Evolutionary conservation across 2,797 vertebrate species (phyloP).

Genomic region (Megaceryle alcyon): DNA sequence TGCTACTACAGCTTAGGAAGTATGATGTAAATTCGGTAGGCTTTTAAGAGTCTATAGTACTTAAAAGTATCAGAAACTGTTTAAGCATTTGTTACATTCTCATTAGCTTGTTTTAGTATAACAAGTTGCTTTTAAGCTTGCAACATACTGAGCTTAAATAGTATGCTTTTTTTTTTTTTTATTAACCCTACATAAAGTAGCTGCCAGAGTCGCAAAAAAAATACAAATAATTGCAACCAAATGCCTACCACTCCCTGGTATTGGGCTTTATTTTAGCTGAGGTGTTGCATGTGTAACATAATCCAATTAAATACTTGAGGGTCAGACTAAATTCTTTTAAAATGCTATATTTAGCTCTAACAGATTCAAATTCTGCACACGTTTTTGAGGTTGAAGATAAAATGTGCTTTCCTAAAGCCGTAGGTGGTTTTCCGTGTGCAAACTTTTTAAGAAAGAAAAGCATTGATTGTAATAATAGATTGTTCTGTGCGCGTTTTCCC

Average conservation of each 20-base stretch:
- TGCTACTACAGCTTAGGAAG: neutral
- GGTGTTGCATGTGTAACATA: slow-evolving; percentile 19
- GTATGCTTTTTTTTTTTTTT: neutral
- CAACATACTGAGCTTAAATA: neutral
- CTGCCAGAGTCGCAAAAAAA: neutral
- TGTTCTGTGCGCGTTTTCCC: neutral
- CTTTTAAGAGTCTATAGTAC: neutral
- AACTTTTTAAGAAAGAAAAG: neutral
- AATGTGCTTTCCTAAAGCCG: neutral
- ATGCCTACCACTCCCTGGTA: neutral
- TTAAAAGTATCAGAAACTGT: neutral
- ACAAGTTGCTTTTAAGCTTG: neutral
- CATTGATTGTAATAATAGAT: neutral
- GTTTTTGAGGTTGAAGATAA: neutral
- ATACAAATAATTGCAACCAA: slow-evolving; percentile 37
- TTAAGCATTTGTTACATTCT: neutral
- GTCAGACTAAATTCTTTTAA: slow-evolving; percentile 26
- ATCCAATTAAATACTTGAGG: slow-evolving; percentile 28
- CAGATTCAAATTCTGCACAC: neutral
- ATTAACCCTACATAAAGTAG: neutral
- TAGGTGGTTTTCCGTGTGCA: neutral
- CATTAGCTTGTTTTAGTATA: neutral
- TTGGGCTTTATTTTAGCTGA: slow-evolving; percentile 7
- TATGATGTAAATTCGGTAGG: neutral
- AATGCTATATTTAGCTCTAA: slow-evolving; percentile 26